Conservation (phyloP, 2,888 invertebrate genomes). For the Ochropacha duplaris region DNA sequence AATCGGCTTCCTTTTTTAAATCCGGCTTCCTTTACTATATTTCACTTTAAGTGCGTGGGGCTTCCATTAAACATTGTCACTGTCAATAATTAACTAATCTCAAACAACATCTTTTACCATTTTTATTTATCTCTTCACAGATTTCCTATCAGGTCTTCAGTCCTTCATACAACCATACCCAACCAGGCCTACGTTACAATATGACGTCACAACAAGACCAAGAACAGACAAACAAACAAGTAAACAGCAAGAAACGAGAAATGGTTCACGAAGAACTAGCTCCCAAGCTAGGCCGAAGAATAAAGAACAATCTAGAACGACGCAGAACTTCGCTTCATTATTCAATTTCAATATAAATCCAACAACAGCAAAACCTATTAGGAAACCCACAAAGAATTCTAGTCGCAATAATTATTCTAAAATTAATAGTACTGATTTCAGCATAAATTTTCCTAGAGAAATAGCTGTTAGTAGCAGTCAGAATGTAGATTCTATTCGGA, state of each 20-base stretch:
- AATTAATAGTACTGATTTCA: constrained; percentile 11
- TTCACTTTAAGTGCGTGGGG: too few species aligned
- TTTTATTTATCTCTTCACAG: constrained; percentile 41
- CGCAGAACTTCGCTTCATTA: constrained; percentile 11
- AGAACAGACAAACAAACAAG: constrained; percentile 11
- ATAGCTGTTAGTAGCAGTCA: background rate
- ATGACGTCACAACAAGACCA: constrained; percentile 15
- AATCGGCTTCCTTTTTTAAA: too few species aligned
- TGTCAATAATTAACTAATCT: too few species aligned
- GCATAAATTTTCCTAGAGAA: background rate
- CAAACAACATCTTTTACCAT: too few species aligned
- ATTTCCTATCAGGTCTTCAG: constrained; percentile 57
- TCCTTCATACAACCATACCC: constrained; percentile 40
- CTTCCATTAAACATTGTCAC: too few species aligned
- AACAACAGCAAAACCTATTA: constrained; percentile 37
- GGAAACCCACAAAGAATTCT: constrained; percentile 28
- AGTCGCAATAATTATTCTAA: constrained; percentile 20
- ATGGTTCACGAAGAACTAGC: constrained; percentile 11
- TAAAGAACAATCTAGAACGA: constrained; percentile 4
- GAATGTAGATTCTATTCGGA: background rate
- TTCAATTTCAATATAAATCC: constrained; percentile 13
- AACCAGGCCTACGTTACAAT: constrained; percentile 20
- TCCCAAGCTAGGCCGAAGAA: constrained; percentile 17
- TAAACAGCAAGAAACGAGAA: constrained; percentile 9
- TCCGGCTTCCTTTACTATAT: too few species aligned